These are phyloP conservation scores for Pyxicephalus adspersus DNA, from an alignment of 2,113 vertebrate species.

Conservation along the genomic window DNA sequence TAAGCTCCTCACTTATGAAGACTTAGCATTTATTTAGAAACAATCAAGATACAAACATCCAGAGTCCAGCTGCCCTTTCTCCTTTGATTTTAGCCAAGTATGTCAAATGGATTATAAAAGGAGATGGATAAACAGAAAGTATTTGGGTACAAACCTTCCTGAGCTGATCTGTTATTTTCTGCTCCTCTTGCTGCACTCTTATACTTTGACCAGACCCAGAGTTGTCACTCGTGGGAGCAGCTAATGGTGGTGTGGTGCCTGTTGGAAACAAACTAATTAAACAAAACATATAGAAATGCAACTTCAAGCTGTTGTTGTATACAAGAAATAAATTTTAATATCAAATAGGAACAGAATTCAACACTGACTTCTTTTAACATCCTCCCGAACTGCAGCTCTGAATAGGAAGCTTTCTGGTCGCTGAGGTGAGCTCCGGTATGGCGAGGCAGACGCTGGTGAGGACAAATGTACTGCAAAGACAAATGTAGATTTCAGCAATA, in stretches of 20 bases:
- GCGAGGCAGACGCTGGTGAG: conserved; percentile 74
- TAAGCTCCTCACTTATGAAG: too few relatives aligned
- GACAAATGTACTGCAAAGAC: conserved; percentile 81
- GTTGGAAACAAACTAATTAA: conserved; percentile 46
- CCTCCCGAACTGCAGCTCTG: conserved; percentile 81
- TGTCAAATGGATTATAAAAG: too few relatives aligned
- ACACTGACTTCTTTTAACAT: conserved; percentile 84
- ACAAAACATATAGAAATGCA: neutral
- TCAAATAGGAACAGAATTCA: neutral
- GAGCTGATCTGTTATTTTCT: conserved; percentile 84
- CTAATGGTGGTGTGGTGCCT: conserved; percentile 65
- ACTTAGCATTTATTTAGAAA: too few relatives aligned
- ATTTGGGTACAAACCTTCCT: conserved; percentile 78
- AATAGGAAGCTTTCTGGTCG: conserved; percentile 93
- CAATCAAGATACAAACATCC: too few relatives aligned
- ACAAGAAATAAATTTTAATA: neutral
- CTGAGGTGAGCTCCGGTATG: conserved; percentile 73
- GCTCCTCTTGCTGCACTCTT: conserved; percentile 72
- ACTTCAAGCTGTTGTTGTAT: neutral
- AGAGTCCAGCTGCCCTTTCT: too few relatives aligned
- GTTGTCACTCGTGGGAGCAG: conserved; percentile 64
- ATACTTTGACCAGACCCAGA: conserved; percentile 61
- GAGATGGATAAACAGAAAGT: neutral
- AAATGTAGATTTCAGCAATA: too few relatives aligned
- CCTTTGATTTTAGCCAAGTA: too few relatives aligned